Conservation (phyloP, 2,113 vertebrate species). For the Antechinus stuartii region DNA sequence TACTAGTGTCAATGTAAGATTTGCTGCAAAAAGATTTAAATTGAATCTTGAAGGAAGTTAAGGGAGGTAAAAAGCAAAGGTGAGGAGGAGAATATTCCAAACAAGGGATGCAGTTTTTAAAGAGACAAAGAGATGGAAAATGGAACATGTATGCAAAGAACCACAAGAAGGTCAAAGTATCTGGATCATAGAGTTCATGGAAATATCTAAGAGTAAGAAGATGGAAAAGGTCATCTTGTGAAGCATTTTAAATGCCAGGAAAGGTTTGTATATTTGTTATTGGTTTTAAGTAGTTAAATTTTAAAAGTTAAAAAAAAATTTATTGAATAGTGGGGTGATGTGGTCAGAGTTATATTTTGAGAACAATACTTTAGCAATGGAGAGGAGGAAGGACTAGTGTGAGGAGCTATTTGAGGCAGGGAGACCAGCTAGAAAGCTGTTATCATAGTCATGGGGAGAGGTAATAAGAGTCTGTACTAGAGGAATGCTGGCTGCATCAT, state of each 20-base stretch:
- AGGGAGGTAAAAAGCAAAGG: neutral
- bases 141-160: neutral
- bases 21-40: neutral
- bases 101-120: neutral
- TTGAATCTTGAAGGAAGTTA: neutral
- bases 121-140: neutral
- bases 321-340: neutral
- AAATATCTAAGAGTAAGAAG: neutral
- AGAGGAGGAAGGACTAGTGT: neutral
- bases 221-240: neutral
- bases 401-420: neutral
- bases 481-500: neutral
- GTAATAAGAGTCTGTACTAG: neutral
- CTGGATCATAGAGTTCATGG: neutral
- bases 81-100: neutral
- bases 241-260: neutral
- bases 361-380: neutral
- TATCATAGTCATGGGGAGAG: neutral
- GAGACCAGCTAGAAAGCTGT: neutral
- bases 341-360: neutral
- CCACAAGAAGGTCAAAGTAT: neutral
- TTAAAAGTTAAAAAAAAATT: too few relatives aligned
- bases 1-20: neutral
- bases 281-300: neutral
- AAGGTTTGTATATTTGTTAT: neutral